Evolutionary conservation across 2,888 invertebrate genomes (phyloP).

Genomic region (Mylabris sibirica): DNA sequence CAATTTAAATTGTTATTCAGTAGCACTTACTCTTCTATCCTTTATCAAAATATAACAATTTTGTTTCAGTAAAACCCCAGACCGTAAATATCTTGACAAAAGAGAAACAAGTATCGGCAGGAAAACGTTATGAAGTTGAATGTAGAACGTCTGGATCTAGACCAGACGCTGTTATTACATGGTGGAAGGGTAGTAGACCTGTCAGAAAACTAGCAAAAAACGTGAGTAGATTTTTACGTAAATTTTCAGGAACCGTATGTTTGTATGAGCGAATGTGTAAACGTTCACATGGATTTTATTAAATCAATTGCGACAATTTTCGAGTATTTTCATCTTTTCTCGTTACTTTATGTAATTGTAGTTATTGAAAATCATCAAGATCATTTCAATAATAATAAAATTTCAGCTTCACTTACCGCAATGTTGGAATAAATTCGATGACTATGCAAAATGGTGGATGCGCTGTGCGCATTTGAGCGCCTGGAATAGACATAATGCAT

Average conservation of each 20-base stretch:
- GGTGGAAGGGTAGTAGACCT: conserved; percentile 88
- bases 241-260: neutral
- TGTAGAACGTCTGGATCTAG: conserved; percentile 87
- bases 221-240: conserved; percentile 67
- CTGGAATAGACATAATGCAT: too few relatives aligned
- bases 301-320: conserved; percentile 31
- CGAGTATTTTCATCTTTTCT: too few relatives aligned
- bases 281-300: conserved; percentile 20
- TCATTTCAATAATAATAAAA: too few relatives aligned
- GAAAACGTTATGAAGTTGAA: conserved; percentile 86
- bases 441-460: neutral
- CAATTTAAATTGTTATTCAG: neutral
- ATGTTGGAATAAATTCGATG: too few relatives aligned
- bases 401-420: too few relatives aligned
- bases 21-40: neutral
- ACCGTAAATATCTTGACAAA: conserved; percentile 84
- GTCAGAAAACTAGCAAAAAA: conserved; percentile 81
- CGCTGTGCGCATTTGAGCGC: too few relatives aligned
- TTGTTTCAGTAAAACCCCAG: conserved; percentile 82
- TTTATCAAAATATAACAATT: neutral
- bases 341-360: too few relatives aligned
- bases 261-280: neutral
- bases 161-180: conserved; percentile 84
- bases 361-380: too few relatives aligned
- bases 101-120: conserved; percentile 83